Base-by-base conservation (phyloP, 2,888 invertebrate genomes). In the Drosophila austrosaltans region DNA sequence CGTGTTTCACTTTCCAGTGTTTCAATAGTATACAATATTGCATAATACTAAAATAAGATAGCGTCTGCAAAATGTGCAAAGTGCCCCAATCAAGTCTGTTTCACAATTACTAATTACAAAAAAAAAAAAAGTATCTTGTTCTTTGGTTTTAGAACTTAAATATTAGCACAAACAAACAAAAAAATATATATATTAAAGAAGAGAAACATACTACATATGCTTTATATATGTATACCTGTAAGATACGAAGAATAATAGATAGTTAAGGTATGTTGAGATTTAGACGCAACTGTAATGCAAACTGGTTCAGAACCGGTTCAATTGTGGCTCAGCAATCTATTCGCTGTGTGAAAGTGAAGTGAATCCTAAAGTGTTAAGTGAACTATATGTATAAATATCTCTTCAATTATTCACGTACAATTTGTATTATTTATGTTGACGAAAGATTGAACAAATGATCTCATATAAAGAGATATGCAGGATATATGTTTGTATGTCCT, bases 141-240 rank as follows among this genome's bases (percentile, higher is more conserved):
- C 89, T 89, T 89, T 89, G 89, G 89, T 89, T 86, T 90, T 82
- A 90, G 82, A 89, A 90, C 86, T 90, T 88, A 90, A 81, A 81
- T 69, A 64, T 79, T 69, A 79, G 69, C 53, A 83, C 63, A 69
- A 77, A 76, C 80, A 76, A 79, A 82, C 68, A 72, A 63, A 57
- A 63, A 59, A 44, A 76, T 16, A 79, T 79, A 69, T 70, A 66
- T 57, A 63, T 56, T 40, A 63, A 69, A 77, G 74, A 78, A 74
- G 75, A 82, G 66, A 70, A 66, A 59, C 60, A 59, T 40, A 30
- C 7, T n/a, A 36, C 6, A 39, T 39, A 25, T 12, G 53, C 7
- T 7, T 16, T 30, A 32, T 7, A 32, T 30, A 32, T 32, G 56
- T 22, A 36, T 20, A 57, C 12, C 16, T 22, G 53, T 1, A 20